Evolutionary conservation across 2,797 vertebrate species (phyloP).

Genomic region (Capromys pilorides): DNA sequence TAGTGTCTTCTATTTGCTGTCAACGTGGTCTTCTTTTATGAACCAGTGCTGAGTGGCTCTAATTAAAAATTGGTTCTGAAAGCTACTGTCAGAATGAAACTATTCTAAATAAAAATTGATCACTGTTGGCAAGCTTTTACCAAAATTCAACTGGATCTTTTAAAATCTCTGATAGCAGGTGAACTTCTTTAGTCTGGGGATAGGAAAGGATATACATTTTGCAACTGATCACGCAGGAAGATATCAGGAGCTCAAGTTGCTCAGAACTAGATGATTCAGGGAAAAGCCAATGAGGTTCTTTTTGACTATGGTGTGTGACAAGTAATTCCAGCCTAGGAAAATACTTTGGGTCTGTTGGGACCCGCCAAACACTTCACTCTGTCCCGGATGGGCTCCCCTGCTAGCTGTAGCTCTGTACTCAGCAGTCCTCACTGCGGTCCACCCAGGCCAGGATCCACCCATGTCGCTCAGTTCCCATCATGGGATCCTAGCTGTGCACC

Average conservation of each 20-base stretch:
- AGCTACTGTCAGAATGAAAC: conserved; percentile 44
- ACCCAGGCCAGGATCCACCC: neutral
- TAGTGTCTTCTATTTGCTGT: neutral
- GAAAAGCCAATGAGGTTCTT: neutral
- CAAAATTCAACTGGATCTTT: neutral
- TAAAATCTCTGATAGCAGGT: neutral
- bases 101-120: conserved; percentile 34
- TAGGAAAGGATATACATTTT: neutral
- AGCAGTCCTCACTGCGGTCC: neutral
- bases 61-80: conserved; percentile 58
- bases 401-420: neutral
- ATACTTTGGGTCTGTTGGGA: neutral
- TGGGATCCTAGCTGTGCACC: neutral
- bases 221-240: neutral
- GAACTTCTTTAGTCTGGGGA: neutral
- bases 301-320: neutral
- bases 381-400: rapidly evolving
- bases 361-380: neutral
- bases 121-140: conserved; percentile 31
- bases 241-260: neutral
- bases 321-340: neutral
- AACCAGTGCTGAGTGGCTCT: neutral
- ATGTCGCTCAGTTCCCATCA: neutral
- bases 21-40: conserved; percentile 21
- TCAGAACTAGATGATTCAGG: neutral